Percentiles rank a stretch among this genome's conserved stretches.
phyloP scores from a whole-genome alignment of 2,113 vertebrate genomes.

The Ursus arctos region DNA sequence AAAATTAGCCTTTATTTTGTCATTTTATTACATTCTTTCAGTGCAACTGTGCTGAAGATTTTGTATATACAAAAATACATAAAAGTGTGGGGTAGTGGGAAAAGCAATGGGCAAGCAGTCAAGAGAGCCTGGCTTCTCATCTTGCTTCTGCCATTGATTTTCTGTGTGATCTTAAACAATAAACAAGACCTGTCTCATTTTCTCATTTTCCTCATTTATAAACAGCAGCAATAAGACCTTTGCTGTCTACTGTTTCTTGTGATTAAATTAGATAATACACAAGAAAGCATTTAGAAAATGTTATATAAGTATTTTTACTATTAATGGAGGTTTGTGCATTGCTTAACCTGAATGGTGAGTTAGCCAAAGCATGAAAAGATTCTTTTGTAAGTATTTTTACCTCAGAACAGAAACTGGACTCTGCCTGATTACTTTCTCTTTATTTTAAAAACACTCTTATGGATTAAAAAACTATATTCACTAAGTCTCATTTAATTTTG shows the following conservation, averaged over 20 bases:
- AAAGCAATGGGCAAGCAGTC: neutral
- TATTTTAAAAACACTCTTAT: constrained; percentile 30
- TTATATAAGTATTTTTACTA: neutral
- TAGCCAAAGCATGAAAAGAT: neutral
- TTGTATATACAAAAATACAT: neutral
- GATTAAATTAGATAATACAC: neutral
- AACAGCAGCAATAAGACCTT: neutral
- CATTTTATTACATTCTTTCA: neutral
- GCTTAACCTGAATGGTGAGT: neutral
- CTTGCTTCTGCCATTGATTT: neutral
- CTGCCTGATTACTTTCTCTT: neutral
- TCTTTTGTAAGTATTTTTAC: neutral
- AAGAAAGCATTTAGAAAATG: neutral
- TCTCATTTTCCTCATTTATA: neutral
- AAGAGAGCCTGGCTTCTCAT: neutral
- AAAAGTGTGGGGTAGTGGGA: neutral
- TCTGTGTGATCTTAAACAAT: neutral
- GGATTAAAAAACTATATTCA: constrained; percentile 1
- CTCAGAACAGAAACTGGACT: neutral
- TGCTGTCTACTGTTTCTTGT: neutral
- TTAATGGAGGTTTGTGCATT: neutral
- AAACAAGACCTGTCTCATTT: neutral
- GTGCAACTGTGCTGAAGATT: neutral
- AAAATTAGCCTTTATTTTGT: neutral
- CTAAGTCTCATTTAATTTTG: neutral